phyloP scores from a whole-genome alignment of 2,113 vertebrate genomes.

The Triplophysa dalaica region DNA sequence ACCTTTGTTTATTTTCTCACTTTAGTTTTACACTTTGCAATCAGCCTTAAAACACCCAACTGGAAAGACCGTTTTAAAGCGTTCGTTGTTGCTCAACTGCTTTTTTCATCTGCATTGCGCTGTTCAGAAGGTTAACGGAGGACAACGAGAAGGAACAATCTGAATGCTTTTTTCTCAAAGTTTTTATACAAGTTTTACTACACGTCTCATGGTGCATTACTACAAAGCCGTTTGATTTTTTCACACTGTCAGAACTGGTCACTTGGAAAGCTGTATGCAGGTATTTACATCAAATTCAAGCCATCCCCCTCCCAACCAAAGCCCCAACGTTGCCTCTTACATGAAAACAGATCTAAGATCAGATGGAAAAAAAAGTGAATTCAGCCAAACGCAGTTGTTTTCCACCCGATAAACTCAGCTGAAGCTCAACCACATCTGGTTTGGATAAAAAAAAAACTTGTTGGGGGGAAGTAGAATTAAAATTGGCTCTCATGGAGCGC shows the following conservation, averaged over 20 bases:
- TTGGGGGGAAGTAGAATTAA: not conserved
- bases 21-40: not conserved
- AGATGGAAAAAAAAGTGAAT: slow-evolving; percentile 10
- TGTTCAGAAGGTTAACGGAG: slow-evolving; percentile 17
- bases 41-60: not conserved
- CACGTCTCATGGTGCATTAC: slow-evolving; percentile 32
- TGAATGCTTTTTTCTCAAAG: not conserved
- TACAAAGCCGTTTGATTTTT: not conserved
- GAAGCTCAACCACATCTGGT: slow-evolving; percentile 52
- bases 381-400: slow-evolving; percentile 38
- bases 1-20: not conserved
- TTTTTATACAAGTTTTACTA: slow-evolving; percentile 1
- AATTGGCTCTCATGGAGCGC: slow-evolving; percentile 24
- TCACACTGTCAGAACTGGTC: not conserved
- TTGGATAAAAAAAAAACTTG: slow-evolving; percentile 47
- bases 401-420: slow-evolving; percentile 50
- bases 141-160: slow-evolving; percentile 2
- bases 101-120: not conserved
- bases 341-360: slow-evolving; percentile 18
- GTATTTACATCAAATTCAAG: not conserved
- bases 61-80: slow-evolving; percentile 12
- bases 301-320: not conserved
- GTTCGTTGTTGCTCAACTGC: slow-evolving; percentile 15
- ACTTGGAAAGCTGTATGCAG: too few species aligned
- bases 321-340: not conserved